These are phyloP conservation scores for Bufo gargarizans DNA, from an alignment of 2,113 vertebrate species.

Conservation along the genomic window DNA sequence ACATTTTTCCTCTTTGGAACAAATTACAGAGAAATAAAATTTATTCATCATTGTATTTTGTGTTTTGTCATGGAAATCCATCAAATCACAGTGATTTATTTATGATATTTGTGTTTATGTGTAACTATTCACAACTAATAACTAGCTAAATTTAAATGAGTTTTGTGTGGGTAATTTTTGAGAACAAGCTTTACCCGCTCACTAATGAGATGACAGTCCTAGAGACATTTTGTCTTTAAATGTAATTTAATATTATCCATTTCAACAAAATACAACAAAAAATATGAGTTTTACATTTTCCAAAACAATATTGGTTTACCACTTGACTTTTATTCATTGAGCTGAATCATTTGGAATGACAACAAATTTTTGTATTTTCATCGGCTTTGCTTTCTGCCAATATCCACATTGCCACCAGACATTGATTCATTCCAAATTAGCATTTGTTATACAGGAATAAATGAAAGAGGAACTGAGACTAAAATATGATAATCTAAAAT, in stretches of 20 bases:
- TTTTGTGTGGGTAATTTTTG: too few species aligned
- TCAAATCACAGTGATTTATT: neutral
- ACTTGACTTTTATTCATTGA: neutral
- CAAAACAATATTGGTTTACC: neutral
- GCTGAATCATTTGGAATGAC: constrained; percentile 37
- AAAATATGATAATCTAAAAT: constrained; percentile 40
- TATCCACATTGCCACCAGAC: constrained; percentile 62
- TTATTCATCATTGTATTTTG: neutral
- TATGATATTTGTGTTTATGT: neutral
- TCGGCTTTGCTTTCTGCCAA: constrained; percentile 61
- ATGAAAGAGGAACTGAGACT: constrained; percentile 52
- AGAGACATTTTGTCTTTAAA: neutral
- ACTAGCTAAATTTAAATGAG: neutral
- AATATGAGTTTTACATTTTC: neutral
- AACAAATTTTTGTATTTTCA: constrained; percentile 64
- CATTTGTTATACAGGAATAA: constrained; percentile 53
- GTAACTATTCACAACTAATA: neutral
- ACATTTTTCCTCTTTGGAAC: neutral
- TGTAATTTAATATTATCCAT: neutral
- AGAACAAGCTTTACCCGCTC: neutral
- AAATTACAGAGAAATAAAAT: neutral
- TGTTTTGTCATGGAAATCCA: neutral
- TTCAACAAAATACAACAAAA: neutral
- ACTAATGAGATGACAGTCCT: neutral
- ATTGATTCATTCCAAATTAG: constrained; percentile 63